phyloP scores from a whole-genome alignment of 2,113 vertebrate genomes.

The Gambusia affinis region DNA sequence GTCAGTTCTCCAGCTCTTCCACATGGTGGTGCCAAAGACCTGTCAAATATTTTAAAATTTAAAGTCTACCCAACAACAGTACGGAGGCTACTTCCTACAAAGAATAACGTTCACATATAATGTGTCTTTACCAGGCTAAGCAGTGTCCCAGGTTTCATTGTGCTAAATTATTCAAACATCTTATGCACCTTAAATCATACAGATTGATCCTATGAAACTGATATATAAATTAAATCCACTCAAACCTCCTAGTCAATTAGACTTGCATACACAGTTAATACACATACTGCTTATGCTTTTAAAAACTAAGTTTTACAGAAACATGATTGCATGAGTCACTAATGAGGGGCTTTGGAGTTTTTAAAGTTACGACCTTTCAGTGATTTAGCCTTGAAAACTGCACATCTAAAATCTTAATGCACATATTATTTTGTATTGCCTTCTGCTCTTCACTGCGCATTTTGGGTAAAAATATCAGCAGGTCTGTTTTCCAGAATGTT shows the following conservation, averaged over 20 bases:
- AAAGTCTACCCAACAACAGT: constrained; percentile 70
- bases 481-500: not conserved
- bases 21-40: constrained; percentile 57
- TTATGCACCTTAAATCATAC: not conserved
- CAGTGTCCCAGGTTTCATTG: not conserved
- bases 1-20: not conserved
- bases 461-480: not conserved
- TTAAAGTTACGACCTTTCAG: not conserved
- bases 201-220: not conserved
- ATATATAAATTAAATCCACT: not conserved
- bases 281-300: too few relatives aligned
- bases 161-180: not conserved
- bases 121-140: not conserved
- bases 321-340: not conserved
- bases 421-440: not conserved
- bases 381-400: not conserved
- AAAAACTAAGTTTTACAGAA: too few relatives aligned
- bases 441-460: not conserved
- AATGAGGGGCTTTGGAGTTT: not conserved
- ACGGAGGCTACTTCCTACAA: not conserved
- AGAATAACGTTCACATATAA: constrained; percentile 6
- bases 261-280: not conserved
- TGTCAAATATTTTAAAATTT: constrained; percentile 10
- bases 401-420: not conserved
- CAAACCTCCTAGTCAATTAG: not conserved